Evolutionary conservation across 2,113 vertebrate species (phyloP).

Genomic region (Phocoena sinus): DNA sequence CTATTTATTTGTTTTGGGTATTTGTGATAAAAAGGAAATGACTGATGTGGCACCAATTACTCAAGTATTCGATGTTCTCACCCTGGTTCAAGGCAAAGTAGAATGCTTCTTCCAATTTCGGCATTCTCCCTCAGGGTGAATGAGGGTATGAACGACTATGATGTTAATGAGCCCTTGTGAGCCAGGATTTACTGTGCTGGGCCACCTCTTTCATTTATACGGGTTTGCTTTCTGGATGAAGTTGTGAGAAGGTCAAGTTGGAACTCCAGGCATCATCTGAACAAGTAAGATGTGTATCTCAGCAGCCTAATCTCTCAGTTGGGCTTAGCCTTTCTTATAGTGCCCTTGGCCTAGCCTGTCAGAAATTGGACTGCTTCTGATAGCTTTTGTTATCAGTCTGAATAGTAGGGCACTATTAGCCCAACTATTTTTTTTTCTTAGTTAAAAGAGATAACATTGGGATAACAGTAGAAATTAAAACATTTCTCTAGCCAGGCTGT

Average conservation of each 20-base stretch:
- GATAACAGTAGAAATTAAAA: not conserved
- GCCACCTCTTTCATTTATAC: not conserved
- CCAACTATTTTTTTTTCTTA: not conserved
- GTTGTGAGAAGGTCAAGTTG: not conserved
- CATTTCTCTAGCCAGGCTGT: not conserved
- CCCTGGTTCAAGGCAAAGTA: not conserved
- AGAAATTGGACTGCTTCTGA: not conserved
- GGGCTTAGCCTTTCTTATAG: not conserved
- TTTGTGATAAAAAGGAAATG: not conserved
- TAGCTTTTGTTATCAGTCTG: not conserved
- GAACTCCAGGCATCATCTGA: not conserved
- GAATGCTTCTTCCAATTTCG: not conserved
- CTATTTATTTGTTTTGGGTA: not conserved
- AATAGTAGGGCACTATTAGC: not conserved
- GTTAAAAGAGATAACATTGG: not conserved
- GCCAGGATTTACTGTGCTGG: not conserved
- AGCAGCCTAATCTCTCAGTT: not conserved
- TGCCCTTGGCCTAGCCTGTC: not conserved
- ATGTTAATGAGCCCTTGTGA: not conserved
- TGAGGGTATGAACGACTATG: not conserved
- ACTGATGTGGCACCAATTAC: not conserved
- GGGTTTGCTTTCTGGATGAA: not conserved
- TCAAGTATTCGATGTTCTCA: not conserved
- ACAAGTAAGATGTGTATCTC: not conserved
- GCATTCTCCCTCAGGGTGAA: not conserved